Percentiles rank a stretch among this genome's conserved stretches.
Conservation (phyloP, 1,140 invertebrate genomes). For the Megalopta genalis region DNA sequence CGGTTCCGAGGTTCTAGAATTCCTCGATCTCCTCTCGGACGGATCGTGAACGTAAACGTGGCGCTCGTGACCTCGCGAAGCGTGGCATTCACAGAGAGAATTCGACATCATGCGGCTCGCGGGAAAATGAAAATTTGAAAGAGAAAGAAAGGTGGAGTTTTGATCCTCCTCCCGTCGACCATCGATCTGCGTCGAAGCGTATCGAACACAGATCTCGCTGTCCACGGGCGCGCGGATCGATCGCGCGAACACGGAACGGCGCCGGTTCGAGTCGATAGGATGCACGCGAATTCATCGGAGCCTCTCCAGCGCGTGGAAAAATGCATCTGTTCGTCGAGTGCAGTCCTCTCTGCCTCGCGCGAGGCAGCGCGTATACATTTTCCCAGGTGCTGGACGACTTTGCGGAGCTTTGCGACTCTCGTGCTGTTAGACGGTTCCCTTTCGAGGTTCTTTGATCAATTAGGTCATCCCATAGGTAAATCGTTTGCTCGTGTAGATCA, state of each 20-base stretch:
- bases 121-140: conserved; percentile 15
- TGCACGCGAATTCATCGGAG: background rate
- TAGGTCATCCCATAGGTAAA: conserved; percentile 9
- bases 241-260: background rate
- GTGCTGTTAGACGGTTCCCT: background rate
- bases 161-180: conserved; percentile 21
- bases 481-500: background rate
- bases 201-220: conserved; percentile 30
- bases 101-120: conserved; percentile 47
- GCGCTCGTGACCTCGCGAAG: conserved; percentile 49
- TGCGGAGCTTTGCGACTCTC: conserved; percentile 13
- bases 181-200: conserved; percentile 50
- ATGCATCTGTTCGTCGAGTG: conserved; percentile 14
- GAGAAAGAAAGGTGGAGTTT: background rate
- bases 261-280: background rate
- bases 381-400: background rate
- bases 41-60: conserved; percentile 16
- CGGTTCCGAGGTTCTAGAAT: background rate
- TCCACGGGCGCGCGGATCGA: background rate
- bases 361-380: background rate
- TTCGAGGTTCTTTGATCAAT: background rate
- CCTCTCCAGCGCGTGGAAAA: background rate
- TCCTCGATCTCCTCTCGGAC: background rate
- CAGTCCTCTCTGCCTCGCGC: too few relatives aligned
- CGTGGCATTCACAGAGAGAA: conserved; percentile 48